Evolutionary conservation across 2,888 invertebrate species (phyloP), one percentile per base, ranked within the genome.

Genomic region (Mantis religiosa): DNA sequence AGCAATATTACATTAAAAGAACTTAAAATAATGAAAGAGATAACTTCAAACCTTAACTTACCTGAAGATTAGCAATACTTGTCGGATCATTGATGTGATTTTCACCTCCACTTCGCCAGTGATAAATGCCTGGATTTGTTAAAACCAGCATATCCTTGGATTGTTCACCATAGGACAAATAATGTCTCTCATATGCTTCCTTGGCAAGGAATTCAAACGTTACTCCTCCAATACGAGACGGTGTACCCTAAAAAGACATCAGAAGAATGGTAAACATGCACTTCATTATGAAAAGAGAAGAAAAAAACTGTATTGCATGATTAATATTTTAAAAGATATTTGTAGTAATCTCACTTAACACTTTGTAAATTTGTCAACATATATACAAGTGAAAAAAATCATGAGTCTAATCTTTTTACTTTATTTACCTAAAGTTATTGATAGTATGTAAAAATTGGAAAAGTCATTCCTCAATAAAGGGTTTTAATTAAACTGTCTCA

Each of bases 21-120:
- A 15, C 14, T 3, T 28, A 83, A 28, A 27, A 83, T 6, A 28
- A 34, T 34, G 34, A 34, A 34, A 7, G 30, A 30, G 30, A 7
- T 34, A 34, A 2, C 4, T 30, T 4, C 2, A 30, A 30, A 30
- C 30, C 7, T 25, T 3, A 81, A 28, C n/a, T 91, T 92, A 96
- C 95, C 94, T 96, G 96, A 54, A 97, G 93, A 91, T 96, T 96
- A n/a, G 96, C 96, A 90, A 96, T 96, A 90, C 97, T 96, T 91
- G 96, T 94, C 0, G 99, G 99, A 92, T 99, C 99, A 93, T 99
- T 99, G 92, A 99, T 96, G 93, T 99, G 99, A 91, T 98, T 98
- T 94, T 99, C 99, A 3, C 99, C 99, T 27, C 98, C 99, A 90
- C 97, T 96, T 91, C 99, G 95, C 99, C 99, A 99, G 93, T 99